These are phyloP conservation scores for Agonopterix alstromeriana DNA, from an alignment of 2,888 invertebrate species.

Conservation along the genomic window DNA sequence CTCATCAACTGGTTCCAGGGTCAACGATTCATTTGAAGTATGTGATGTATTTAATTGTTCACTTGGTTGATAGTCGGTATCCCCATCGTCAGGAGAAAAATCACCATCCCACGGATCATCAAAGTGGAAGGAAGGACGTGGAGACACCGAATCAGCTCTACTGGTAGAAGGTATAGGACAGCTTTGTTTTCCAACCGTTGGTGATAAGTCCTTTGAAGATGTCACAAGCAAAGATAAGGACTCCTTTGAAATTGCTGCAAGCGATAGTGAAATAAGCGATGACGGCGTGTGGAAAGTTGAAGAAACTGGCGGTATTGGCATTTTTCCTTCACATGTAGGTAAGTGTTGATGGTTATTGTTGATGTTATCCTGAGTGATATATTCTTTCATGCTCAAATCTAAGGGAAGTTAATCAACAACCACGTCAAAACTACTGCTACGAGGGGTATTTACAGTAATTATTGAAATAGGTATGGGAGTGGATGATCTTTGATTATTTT, in stretches of 20 bases:
- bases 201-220: background rate
- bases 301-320: background rate
- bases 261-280: background rate
- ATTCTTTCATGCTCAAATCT: background rate
- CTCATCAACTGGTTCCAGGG: background rate
- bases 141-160: background rate
- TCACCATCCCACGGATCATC: conserved; percentile 1
- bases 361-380: background rate
- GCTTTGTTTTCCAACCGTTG: background rate
- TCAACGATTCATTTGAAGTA: background rate
- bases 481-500: too few species aligned
- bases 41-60: too few species aligned
- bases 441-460: too few species aligned
- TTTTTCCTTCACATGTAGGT: background rate
- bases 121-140: conserved; percentile 1
- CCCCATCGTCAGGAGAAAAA: background rate
- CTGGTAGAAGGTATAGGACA: background rate
- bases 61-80: background rate
- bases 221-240: background rate
- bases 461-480: too few species aligned
- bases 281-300: background rate
- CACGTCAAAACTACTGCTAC: too few species aligned
- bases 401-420: background rate
- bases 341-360: background rate
- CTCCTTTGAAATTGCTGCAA: background rate